Conservation (phyloP, 2,113 vertebrate species). For the Odobenus rosmarus region DNA sequence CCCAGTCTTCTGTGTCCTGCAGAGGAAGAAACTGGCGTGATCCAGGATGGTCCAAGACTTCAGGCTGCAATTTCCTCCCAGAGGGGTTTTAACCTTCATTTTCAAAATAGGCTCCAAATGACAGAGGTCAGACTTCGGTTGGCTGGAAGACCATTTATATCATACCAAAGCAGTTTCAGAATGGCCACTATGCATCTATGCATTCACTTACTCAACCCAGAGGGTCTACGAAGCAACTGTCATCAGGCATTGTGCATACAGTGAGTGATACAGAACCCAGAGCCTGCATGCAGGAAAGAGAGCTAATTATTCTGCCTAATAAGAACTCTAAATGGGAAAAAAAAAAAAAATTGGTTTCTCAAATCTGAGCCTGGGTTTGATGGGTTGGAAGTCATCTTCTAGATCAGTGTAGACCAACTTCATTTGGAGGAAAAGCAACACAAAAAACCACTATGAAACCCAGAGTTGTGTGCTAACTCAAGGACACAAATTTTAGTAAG, state of each 20-base stretch:
- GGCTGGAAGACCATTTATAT: not conserved
- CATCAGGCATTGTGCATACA: rapidly evolving
- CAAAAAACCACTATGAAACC: not conserved
- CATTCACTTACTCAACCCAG: not conserved
- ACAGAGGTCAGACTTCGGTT: not conserved
- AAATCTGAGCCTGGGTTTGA: not conserved
- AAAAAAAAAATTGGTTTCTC: not conserved
- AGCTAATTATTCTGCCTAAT: not conserved
- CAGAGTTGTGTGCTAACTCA: not conserved
- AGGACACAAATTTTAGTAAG: not conserved
- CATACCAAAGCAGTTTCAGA: not conserved
- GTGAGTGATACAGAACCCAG: not conserved
- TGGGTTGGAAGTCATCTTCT: not conserved
- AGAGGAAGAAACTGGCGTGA: conserved; percentile 29
- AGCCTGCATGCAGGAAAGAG: not conserved
- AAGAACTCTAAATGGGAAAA: not conserved
- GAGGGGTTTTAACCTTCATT: conserved; percentile 44
- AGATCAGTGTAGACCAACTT: not conserved
- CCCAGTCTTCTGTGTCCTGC: conserved; percentile 28
- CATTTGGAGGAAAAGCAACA: not conserved
- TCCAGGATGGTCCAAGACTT: not conserved
- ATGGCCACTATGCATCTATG: not conserved
- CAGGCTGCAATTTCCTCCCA: not conserved
- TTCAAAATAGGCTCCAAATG: conserved; percentile 57
- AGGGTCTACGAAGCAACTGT: not conserved